Evolutionary conservation across 2,113 vertebrate species (phyloP).

Genomic region (Monarcha castaneiventris): DNA sequence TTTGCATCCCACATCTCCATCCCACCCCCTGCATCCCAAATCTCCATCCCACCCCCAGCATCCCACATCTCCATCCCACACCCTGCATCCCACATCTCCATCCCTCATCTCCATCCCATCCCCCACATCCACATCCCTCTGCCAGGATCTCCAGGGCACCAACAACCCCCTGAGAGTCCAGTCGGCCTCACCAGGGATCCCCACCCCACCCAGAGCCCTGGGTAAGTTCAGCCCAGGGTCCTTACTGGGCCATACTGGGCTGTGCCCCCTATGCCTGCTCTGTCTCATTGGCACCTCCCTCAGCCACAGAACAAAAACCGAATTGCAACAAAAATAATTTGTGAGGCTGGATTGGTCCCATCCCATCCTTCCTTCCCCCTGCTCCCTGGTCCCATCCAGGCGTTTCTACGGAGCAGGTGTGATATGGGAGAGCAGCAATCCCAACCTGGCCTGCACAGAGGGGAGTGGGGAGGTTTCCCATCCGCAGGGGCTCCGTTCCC

Average conservation of each 20-base stretch:
- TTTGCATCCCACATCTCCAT: neutral
- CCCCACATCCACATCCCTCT: fast-evolving
- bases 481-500: neutral
- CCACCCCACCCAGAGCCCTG: neutral
- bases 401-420: neutral
- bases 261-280: neutral
- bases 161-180: fast-evolving
- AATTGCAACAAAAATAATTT: neutral
- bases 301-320: neutral
- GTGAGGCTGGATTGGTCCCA: fast-evolving
- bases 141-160: fast-evolving
- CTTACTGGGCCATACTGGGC: neutral
- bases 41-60: neutral
- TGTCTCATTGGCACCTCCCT: neutral
- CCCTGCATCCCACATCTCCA: neutral
- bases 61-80: too few species aligned
- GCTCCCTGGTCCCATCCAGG: neutral
- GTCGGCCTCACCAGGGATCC: neutral
- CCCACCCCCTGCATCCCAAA: fast-evolving
- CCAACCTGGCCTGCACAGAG: neutral
- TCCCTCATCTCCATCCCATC: neutral
- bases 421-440: neutral
- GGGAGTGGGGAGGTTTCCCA: neutral
- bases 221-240: neutral
- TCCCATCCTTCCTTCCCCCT: neutral